phyloP scores from a whole-genome alignment of 2,797 vertebrate species.

The Esox lucius region DNA sequence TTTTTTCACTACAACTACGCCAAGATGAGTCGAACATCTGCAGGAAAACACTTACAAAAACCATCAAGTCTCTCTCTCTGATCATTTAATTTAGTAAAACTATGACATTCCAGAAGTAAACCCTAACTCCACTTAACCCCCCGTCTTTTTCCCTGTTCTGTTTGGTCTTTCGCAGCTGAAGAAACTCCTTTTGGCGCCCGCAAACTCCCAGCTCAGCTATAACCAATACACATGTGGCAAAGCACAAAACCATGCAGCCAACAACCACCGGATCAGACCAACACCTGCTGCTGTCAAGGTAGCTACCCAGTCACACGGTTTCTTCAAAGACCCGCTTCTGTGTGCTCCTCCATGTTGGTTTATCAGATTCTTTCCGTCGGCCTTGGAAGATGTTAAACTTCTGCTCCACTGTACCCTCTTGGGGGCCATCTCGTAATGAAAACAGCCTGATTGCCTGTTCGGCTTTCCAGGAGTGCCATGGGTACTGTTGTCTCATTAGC shows the following conservation, averaged over 20 bases:
- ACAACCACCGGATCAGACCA: conserved; percentile 96
- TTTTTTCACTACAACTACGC: conserved; percentile 22
- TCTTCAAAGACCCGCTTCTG: conserved; percentile 23
- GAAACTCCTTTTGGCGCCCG: conserved; percentile 98
- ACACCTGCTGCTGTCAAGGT: conserved; percentile 97
- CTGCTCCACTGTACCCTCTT: conserved; percentile 59
- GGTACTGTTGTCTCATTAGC: conserved; percentile 72
- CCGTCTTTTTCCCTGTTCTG: conserved; percentile 28
- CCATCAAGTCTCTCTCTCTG: conserved; percentile 24
- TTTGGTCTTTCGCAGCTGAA: conserved; percentile 85
- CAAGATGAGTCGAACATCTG: conserved; percentile 20
- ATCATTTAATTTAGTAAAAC: conserved; percentile 18
- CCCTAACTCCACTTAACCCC: not conserved
- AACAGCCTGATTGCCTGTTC: conserved; percentile 75
- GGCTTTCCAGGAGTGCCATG: conserved; percentile 63
- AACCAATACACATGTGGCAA: conserved; percentile 98
- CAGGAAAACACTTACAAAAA: conserved; percentile 36
- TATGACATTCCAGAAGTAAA: conserved; percentile 40
- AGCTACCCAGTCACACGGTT: conserved; percentile 60
- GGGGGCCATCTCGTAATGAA: conserved; percentile 68
- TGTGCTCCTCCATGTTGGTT: conserved; percentile 42
- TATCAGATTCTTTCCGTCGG: conserved; percentile 23
- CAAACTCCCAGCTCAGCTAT: conserved; percentile 99
- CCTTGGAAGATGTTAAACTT: conserved; percentile 64
- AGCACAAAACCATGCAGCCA: conserved; percentile 94